phyloP scores from a whole-genome alignment of 2,888 invertebrate species.

The Strigamia crassipes region DNA sequence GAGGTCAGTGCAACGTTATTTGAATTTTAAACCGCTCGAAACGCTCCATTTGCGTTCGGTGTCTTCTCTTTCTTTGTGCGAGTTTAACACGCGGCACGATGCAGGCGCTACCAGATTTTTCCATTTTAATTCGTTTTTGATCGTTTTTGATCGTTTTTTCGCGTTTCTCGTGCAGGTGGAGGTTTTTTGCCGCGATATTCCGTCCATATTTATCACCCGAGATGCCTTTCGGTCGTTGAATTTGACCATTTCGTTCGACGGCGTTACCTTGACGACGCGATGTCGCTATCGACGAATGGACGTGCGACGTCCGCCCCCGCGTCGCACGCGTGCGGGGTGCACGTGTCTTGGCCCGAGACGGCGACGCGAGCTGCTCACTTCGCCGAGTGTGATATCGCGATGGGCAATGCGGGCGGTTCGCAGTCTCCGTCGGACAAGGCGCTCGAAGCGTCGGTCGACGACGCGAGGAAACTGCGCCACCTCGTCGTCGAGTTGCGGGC shows the following conservation, averaged over 20 bases:
- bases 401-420: background rate
- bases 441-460: conserved; percentile 44
- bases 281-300: conserved; percentile 12
- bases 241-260: conserved; percentile 1
- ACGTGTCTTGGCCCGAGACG: conserved; percentile 1
- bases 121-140: no score
- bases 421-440: conserved; percentile 45
- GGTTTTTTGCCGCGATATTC: no score
- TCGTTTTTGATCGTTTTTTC: no score
- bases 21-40: background rate
- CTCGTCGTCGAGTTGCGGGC: conserved; percentile 62
- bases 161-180: background rate
- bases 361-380: background rate
- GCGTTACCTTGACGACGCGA: background rate
- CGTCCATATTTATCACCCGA: background rate
- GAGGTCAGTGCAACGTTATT: background rate
- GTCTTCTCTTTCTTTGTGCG: no score
- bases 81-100: no score
- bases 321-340: conserved; percentile 1
- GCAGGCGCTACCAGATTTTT: no score
- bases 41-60: background rate
- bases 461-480: conserved; percentile 58
- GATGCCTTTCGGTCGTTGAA: background rate
- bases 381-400: background rate
- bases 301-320: conserved; percentile 22